Base-by-base conservation (phyloP, 2,888 invertebrate species). In the Diadegma fenestrale region DNA sequence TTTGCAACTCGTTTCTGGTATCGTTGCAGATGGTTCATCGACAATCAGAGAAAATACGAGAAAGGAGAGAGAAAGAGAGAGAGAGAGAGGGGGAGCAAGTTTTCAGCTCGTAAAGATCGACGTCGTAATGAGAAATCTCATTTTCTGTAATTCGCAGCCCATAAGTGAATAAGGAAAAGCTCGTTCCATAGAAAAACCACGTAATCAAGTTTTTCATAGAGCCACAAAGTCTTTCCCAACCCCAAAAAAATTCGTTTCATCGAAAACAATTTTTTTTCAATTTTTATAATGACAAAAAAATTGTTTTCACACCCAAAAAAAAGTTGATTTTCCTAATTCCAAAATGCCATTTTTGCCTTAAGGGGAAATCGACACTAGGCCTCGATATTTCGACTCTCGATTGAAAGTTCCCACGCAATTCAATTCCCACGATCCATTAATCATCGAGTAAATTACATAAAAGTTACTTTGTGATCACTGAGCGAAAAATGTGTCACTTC, bases 1-100 rank as follows among this genome's bases (percentile, higher is more conserved):
- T 84, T 84, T 48, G 45, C 30, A 77, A 64, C 71, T 82, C 58
- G n/a, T 76, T 61, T 19, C 41, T 63, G 69, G 26, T 68, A 69
- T 45, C 37, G n/a, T 19, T 17, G 66, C 76, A 77, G 80, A 73
- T 77, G 80, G 64, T 54, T 72, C 43, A 45, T 17, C 69, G 17
- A 12, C 22, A 17, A n/a, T 19, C 43, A 68, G 41, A 58, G 22
- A 41, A 58, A 33, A 26, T 33, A n/a, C 12, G 51, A 54, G 58
- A 72, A 30, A 6, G 14, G 22, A 12, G n/a, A 26, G 14, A 43
- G 22, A 68, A 22, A 68, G n/a, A n/a, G n/a, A n/a, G n/a, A n/a
- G n/a, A n/a, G n/a, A n/a, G n/a, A n/a, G n/a, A n/a, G n/a, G n/a
- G n/a, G n/a, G n/a, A n/a, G n/a, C n/a, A 37, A 37, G 1, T 37